These are phyloP conservation scores for Oxycera nigricornis DNA, from an alignment of 2,888 invertebrate species.

Conservation along the genomic window DNA sequence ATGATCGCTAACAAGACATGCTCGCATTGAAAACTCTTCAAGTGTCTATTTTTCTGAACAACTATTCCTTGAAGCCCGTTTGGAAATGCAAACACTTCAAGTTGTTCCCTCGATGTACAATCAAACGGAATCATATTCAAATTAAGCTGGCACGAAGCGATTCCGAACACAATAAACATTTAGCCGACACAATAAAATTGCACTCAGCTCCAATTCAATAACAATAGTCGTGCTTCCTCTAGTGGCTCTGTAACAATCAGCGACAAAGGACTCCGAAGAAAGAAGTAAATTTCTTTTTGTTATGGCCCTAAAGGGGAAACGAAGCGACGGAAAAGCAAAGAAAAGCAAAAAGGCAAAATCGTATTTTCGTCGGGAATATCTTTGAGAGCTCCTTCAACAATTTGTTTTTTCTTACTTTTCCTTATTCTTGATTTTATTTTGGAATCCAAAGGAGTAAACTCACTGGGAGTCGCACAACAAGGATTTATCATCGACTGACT, in stretches of 20 bases:
- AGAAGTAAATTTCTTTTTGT: slow-evolving; percentile 13
- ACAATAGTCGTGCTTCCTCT: slow-evolving; percentile 32
- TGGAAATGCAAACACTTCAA: too few relatives aligned
- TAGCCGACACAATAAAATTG: slow-evolving; percentile 28
- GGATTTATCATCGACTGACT: slow-evolving; percentile 30
- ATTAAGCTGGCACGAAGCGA: slow-evolving; percentile 12
- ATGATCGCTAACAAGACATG: too few relatives aligned
- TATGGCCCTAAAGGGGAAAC: not conserved
- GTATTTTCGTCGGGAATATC: slow-evolving; percentile 30
- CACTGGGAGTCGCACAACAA: slow-evolving; percentile 10
- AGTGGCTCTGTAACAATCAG: slow-evolving; percentile 34
- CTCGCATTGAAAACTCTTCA: too few relatives aligned
- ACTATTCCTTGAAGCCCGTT: too few relatives aligned
- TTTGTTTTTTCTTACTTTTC: slow-evolving; percentile 1
- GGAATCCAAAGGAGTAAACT: slow-evolving; percentile 32
- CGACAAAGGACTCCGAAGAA: slow-evolving; percentile 12
- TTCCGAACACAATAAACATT: slow-evolving; percentile 16
- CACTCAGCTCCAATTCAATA: slow-evolving; percentile 34
- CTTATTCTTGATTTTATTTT: not conserved
- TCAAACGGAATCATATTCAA: slow-evolving; percentile 20
- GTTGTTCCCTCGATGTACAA: too few relatives aligned
- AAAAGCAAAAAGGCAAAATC: slow-evolving; percentile 23
- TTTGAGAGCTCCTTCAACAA: slow-evolving; percentile 25
- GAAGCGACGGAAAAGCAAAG: not conserved
- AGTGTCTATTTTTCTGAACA: too few relatives aligned